Evolutionary conservation across 2,113 vertebrate species (phyloP), one percentile per base, ranked within the genome.

Genomic region (Cyprinodon brontotheroides): DNA sequence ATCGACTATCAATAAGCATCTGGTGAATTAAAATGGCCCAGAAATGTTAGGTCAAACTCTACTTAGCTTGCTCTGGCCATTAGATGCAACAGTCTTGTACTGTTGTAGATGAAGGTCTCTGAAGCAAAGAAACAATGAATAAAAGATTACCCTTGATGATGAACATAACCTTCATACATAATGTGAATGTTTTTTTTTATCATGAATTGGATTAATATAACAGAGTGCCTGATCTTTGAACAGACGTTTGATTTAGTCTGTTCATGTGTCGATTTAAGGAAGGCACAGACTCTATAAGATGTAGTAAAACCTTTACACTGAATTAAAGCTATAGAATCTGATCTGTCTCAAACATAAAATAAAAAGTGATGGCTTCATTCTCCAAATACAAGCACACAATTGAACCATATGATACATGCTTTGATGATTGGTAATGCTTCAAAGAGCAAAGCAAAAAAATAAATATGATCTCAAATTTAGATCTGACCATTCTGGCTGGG

Each of bases 81-180:
- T 65, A 62, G 57, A 75, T 73, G 79, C 61, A 82, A 82, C 61
- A 81, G 60, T 40, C 45, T 45, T 47, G 63, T 73, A 45, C 38
- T 47, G n/a, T 20, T 47, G n/a, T 20, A 73, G 59, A 67, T 50
- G n/a, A 45, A 73, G 60, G 50, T 57, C 70, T 78, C 81, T 70
- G 65, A 85, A 74, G 73, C 75, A 83, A 39, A 81, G 70, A 84
- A 65, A 77, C 70, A 12, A 78, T 87, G 76, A 85, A 91, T 86
- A 86, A 91, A 89, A 85, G 71, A 86, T 89, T 29, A 80, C 36
- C 62, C 65, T 22, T 22, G n/a, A 48, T 87, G 85, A 87, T 65
- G 74, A 82, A 77, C 81, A 73, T 77, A 70, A 66, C 36, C 62
- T 70, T 79, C 71, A 43, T 66, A 64, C 76, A 74, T 59, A 77